phyloP scores from a whole-genome alignment of 2,797 vertebrate species.

The Danio jaintianensis region DNA sequence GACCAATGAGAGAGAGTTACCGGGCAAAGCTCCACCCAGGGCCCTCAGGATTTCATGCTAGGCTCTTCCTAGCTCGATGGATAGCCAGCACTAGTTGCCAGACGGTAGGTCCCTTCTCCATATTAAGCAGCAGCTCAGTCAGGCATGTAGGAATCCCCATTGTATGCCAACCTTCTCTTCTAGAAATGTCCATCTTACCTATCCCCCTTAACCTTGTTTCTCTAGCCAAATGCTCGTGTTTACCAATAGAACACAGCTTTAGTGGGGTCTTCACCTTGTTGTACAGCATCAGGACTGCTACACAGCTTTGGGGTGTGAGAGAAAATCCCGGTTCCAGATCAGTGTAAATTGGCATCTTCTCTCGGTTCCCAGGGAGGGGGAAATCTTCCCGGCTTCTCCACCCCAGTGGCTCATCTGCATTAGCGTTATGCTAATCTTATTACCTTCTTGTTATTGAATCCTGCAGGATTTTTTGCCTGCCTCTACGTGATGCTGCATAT shows the following conservation, averaged over 20 bases:
- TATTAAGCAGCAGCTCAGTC: not conserved
- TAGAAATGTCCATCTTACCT: not conserved
- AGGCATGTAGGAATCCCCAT: not conserved
- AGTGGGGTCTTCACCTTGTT: slow-evolving; percentile 2
- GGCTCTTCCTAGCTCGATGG: slow-evolving; percentile 9
- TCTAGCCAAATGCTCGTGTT: not conserved
- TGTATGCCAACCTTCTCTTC: not conserved
- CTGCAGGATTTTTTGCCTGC: slow-evolving; percentile 47
- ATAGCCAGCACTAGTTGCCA: slow-evolving; percentile 30
- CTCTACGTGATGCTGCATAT: slow-evolving; percentile 33
- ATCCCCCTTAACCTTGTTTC: not conserved
- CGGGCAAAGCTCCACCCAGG: slow-evolving; percentile 16
- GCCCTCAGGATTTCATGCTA: not conserved
- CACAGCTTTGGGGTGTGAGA: not conserved
- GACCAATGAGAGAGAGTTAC: slow-evolving; percentile 39
- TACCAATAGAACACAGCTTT: not conserved
- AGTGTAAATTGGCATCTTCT: slow-evolving; percentile 19
- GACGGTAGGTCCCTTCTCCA: not conserved
- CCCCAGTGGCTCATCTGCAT: slow-evolving; percentile 51
- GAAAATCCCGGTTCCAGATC: not conserved
- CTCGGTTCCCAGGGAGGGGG: slow-evolving; percentile 21
- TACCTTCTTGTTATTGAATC: slow-evolving; percentile 58
- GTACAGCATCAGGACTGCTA: slow-evolving; percentile 15
- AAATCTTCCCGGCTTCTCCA: slow-evolving; percentile 41
- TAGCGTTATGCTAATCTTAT: slow-evolving; percentile 57